Evolutionary conservation across 2,888 invertebrate genomes (phyloP), one percentile per base, ranked within the genome.

Genomic region (Chymomyza fuscimana): DNA sequence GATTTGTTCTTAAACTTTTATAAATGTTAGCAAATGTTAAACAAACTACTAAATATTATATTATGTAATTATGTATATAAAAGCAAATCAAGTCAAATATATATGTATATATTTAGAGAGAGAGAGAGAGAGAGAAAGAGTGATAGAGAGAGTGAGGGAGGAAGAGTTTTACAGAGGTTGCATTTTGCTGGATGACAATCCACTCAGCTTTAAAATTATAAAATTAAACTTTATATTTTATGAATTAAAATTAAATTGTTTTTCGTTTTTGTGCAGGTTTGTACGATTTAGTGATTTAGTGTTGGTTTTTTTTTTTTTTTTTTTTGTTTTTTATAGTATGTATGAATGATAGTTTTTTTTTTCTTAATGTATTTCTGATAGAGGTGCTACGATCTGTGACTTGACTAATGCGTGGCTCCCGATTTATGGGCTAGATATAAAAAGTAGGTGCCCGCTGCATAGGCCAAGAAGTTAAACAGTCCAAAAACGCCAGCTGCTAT

Each of bases 401-500:
- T 25, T 0, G 61, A 76, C 73, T 89, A 88, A 70, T 88, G 87
- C 68, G 85, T 89, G 70, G 90, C 85, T 67, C 92, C 93, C 80
- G 92, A 93, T 90, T 94, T 95, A 93, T 95, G 95, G 87, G 96
- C 96, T 86, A 94, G 90, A 92, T 94, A 95, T 79, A 97, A 93
- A 87, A 96, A 94, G 92, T 95, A 96, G 32, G 96, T 92, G 79
- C 96, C 96, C 73, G 94, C 95, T 50, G 93, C 96, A 88, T 97
- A 97, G 29, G 95, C 96, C 66, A 95, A 84, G 60, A 95, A 95
- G 92, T 97, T 97, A 92, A 97, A 94, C 54, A 97, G 91, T 70
- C 96, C 97, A 89, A 97, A 96, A 92, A 97, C 96, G 89, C 96
- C 97, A 74, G 95, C 97, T 15, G 95, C 94, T 64, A 96, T 94